Evolutionary conservation across 2,797 vertebrate genomes (phyloP), one percentile per base, ranked within the genome.

Genomic region (Clarias platycephalus): DNA sequence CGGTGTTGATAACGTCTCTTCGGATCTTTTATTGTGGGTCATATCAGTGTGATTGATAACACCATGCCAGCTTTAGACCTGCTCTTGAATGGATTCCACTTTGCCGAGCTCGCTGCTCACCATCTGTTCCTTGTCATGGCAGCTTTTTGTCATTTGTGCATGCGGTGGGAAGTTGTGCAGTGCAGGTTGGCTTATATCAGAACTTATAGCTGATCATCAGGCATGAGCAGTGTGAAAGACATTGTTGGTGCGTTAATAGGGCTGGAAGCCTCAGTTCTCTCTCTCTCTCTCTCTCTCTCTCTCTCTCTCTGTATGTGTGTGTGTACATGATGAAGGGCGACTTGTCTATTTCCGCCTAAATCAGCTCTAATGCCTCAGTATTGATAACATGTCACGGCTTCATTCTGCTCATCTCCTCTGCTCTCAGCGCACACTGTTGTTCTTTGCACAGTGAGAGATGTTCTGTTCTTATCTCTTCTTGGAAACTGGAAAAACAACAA

Each of bases 381-480:
- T 80, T 84, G 83, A 84, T 84, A 84, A 84, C 83, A 84, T 80
- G 83, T 84, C 83, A 84, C 68, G 68, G 71, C 77, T 72, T 84
- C 77, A 84, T 84, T 84, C 83, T 44, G 57, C 68, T 80, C 58
- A 28, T 68, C 63, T 77, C 57, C 53, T 82, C 68, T 71, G 40
- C 78, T 66, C 78, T 71, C 55, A 60, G 80, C 12, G 60, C 78
- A 2, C 34, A 18, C 78, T 80, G 62, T 80, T 82, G 70, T 83
- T 75, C 82, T 63, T 28, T 37, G 24, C 82, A 75, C 60, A 62
- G 71, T 75, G 58, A 83, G 82, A 75, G 70, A 49, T 55, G 40
- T 75, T 75, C 26, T 80, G 78, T 66, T 37, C 71, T 76, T 63
- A 75, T 83, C 44, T 57, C 82, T 66, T 75, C 82, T 75, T 66